Base-by-base conservation (phyloP, 2,888 invertebrate genomes). In the Eupithecia vulgata region DNA sequence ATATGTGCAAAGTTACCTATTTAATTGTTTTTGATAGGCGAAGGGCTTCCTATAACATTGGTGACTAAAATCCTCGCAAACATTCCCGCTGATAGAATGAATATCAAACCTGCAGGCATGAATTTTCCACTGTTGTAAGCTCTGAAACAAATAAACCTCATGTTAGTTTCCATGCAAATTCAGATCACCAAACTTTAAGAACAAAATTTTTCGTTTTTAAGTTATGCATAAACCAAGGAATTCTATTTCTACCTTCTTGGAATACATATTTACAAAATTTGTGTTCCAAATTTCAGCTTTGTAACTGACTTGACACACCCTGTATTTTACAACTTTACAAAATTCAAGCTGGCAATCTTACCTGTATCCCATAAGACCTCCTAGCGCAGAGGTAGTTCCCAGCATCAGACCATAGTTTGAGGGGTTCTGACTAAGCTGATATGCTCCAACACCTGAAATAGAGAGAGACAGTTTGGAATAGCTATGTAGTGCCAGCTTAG, bases 21-120 rank as follows among this genome's bases (percentile, higher is more conserved):
- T 65, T 65, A 65, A 65, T 65, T 40, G 13, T 65, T 30, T 81
- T 92, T 93, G 5, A 91, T 83, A 0, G 91, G 81, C 67, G 89
- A 70, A 0, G 89, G 80, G 62, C 78, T 80, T 13, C 86, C 81
- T 1, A 89, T 91, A 8, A 95, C 91, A 67, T 95, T 95, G 79
- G 93, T 95, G 0, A 94, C 79, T 12, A 95, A 85, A 70, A 96
- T 88, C 80, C 95, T 94, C 1, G 91, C 91, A 3, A 96, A 85
- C 92, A 96, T 96, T 10, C 95, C 96, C 5, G 96, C 91, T 0
- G 96, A 97, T 25, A 97, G 85, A 35, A 95, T 84, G 80, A 96
- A 96, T 52, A 99, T 96, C 40, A 98, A 88, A 78, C 99, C 99
- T 34, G 99, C 98, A 17, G 99, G 99, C 98, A 99, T 99, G 79